Conservation (phyloP, 2,113 vertebrate genomes). For the Clarias batrachus region DNA sequence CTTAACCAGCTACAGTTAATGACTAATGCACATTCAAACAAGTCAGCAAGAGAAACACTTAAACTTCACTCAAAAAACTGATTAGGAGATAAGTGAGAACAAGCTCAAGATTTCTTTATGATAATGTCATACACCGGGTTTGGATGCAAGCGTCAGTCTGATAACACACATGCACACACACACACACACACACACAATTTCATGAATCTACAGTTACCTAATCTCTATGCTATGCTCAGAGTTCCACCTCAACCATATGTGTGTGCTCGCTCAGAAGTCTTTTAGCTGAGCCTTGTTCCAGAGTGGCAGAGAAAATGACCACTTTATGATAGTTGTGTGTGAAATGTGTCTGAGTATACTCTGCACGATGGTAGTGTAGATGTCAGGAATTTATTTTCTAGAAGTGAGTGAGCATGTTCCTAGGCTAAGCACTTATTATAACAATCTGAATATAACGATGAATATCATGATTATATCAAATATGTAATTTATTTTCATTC, state of each 20-base stretch:
- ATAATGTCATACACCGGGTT: background rate
- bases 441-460: background rate
- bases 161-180: background rate
- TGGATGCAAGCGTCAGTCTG: background rate
- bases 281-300: background rate
- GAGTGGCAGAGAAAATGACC: background rate
- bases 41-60: constrained; percentile 25
- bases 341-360: background rate
- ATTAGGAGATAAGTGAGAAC: constrained; percentile 36
- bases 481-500: no score
- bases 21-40: constrained; percentile 48
- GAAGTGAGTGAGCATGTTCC: background rate
- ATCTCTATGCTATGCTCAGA: background rate
- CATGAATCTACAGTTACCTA: no score
- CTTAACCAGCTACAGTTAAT: constrained; percentile 54
- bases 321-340: background rate
- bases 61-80: constrained; percentile 36
- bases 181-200: background rate
- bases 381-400: background rate
- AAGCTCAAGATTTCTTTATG: background rate
- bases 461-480: background rate
- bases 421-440: background rate
- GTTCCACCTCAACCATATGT: background rate
- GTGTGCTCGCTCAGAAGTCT: background rate
- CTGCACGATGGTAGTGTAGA: background rate